Percentiles rank a stretch among this genome's conserved stretches.
These are phyloP conservation scores for Drosophila monieri DNA, from an alignment of 2,888 invertebrate genomes.

Conservation along the genomic window DNA sequence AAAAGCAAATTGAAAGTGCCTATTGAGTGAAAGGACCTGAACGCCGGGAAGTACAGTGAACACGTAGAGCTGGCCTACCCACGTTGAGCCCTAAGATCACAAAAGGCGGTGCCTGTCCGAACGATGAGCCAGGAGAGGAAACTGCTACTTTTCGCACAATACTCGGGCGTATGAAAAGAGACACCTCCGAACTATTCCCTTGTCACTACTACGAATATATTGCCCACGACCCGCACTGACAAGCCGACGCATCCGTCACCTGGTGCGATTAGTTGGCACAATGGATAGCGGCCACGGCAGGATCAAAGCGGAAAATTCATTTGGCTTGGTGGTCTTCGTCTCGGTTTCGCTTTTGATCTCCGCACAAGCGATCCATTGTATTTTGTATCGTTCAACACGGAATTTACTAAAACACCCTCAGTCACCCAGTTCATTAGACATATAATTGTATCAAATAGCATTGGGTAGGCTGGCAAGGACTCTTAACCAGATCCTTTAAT, in stretches of 20 bases:
- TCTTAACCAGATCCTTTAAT: constrained; percentile 35
- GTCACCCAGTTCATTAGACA: constrained; percentile 43
- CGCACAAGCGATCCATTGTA: constrained; percentile 47
- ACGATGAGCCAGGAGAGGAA: constrained; percentile 43
- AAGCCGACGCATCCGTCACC: constrained; percentile 79
- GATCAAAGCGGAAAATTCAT: constrained; percentile 83
- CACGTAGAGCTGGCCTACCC: constrained; percentile 39
- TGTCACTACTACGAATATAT: constrained; percentile 62
- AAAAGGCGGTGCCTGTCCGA: constrained; percentile 36
- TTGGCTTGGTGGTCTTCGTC: constrained; percentile 82
- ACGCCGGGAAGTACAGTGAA: constrained; percentile 31
- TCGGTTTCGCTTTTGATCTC: constrained; percentile 63
- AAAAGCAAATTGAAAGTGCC: constrained; percentile 55
- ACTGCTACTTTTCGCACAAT: constrained; percentile 76
- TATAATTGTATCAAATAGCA: constrained; percentile 31
- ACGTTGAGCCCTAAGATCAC: constrained; percentile 39
- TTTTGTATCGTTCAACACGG: constrained; percentile 38
- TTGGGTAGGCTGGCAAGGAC: constrained; percentile 16
- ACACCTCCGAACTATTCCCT: constrained; percentile 76
- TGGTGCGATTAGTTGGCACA: constrained; percentile 77
- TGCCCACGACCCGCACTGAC: constrained; percentile 52
- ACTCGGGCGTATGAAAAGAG: constrained; percentile 73
- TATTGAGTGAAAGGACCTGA: constrained; percentile 47
- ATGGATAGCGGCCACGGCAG: constrained; percentile 81
- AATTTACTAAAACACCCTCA: constrained; percentile 37